A percentile compares a stretch with the other conserved stretches of the same genome.
Evolutionary conservation across 2,888 invertebrate species (phyloP).

Genomic region (Scaptomyza tumidula): DNA sequence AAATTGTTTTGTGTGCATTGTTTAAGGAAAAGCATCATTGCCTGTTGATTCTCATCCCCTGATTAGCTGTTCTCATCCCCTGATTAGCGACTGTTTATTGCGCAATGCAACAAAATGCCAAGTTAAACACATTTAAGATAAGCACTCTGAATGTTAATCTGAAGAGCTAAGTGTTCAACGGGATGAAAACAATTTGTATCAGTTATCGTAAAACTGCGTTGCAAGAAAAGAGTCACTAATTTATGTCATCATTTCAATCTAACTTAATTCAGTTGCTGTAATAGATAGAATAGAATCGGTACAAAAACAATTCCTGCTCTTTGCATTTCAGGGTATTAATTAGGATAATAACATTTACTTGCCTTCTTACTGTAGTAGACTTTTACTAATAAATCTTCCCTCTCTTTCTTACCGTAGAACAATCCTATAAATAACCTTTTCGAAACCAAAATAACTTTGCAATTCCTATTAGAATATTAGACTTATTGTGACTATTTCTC

Average conservation of each 20-base stretch:
- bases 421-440: no score
- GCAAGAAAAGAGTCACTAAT: slow-evolving; percentile 3
- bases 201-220: background rate
- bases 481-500: no score
- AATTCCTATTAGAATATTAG: no score
- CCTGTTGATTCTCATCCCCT: background rate
- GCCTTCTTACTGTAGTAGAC: no score
- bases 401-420: no score
- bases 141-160: slow-evolving; percentile 6
- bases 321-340: no score
- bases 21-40: slow-evolving; percentile 34
- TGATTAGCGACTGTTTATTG: slow-evolving; percentile 11
- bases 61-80: slow-evolving; percentile 8
- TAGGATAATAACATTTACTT: no score
- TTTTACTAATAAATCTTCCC: no score
- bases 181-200: background rate
- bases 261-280: background rate
- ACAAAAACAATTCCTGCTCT: no score
- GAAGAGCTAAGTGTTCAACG: background rate
- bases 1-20: slow-evolving; percentile 40
- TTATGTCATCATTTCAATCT: background rate
- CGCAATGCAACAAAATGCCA: slow-evolving; percentile 27
- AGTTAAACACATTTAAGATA: slow-evolving; percentile 4
- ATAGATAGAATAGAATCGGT: no score
- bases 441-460: no score